A percentile compares a stretch with the other conserved stretches of the same genome.
Evolutionary conservation across 2,888 invertebrate genomes (phyloP).

Genomic region (Oscheius onirici): DNA sequence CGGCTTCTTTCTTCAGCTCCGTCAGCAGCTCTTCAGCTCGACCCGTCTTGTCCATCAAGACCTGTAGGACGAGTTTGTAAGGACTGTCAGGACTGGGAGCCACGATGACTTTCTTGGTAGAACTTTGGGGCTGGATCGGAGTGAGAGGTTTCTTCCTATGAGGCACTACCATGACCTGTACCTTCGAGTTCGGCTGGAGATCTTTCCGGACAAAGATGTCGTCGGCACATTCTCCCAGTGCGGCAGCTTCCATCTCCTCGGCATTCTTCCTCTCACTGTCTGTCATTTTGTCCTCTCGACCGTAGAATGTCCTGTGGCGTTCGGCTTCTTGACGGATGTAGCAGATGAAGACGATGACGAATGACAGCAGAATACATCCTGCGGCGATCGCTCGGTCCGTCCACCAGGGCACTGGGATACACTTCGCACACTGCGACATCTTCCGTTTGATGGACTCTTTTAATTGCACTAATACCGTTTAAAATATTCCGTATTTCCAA

Average conservation of each 20-base stretch:
- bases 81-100: not conserved
- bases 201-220: not conserved
- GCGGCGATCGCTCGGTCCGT: not conserved
- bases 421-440: too few species aligned
- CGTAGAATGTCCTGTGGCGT: not conserved
- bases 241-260: slow-evolving; percentile 1
- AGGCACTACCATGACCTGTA: not conserved
- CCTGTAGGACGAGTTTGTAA: not conserved
- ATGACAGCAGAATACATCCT: not conserved
- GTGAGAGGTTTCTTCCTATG: not conserved
- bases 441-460: too few species aligned
- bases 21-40: not conserved
- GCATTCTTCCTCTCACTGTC: not conserved
- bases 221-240: not conserved
- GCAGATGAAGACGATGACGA: not conserved
- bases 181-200: not conserved
- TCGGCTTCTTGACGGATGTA: not conserved
- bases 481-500: too few species aligned
- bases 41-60: not conserved
- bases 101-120: not conserved
- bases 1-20: not conserved
- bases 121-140: too few species aligned
- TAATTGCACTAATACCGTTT: too few species aligned
- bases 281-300: not conserved
- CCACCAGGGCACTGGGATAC: not conserved